phyloP scores from a whole-genome alignment of 1,140 invertebrate species.

The Leptinotarsa lineolata region DNA sequence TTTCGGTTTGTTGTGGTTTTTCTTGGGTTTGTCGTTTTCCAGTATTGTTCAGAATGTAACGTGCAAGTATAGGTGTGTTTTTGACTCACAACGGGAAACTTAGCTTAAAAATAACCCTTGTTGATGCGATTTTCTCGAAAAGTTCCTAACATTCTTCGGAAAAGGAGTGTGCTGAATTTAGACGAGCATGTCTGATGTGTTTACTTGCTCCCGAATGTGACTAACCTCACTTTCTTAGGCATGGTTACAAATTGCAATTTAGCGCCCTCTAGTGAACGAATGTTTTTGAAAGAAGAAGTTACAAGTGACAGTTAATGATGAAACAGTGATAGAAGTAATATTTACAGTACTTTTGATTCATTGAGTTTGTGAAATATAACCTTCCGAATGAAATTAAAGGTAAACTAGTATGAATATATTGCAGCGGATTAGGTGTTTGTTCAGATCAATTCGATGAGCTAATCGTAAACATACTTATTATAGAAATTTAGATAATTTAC shows the following conservation, averaged over 20 bases:
- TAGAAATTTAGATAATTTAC: too few species aligned
- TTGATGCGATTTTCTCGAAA: background rate
- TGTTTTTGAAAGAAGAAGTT: too few species aligned
- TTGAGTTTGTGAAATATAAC: too few species aligned
- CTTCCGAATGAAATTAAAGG: too few species aligned
- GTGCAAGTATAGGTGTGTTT: background rate
- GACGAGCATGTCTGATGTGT: background rate
- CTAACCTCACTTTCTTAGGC: background rate
- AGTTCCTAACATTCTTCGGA: background rate
- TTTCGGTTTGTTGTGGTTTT: background rate
- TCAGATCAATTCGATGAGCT: too few species aligned
- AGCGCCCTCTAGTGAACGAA: background rate
- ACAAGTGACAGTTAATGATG: too few species aligned
- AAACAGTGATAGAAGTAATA: too few species aligned
- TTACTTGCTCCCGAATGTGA: background rate
- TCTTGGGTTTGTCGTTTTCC: background rate
- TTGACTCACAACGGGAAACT: background rate
- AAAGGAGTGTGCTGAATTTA: background rate
- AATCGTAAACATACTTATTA: too few species aligned
- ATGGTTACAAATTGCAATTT: background rate
- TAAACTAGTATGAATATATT: too few species aligned
- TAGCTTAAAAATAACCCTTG: background rate
- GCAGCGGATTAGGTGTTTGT: too few species aligned
- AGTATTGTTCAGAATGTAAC: background rate
- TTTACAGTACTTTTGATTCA: too few species aligned